Conservation (phyloP, 2,888 invertebrate genomes). For the Xanthia icteritia region DNA sequence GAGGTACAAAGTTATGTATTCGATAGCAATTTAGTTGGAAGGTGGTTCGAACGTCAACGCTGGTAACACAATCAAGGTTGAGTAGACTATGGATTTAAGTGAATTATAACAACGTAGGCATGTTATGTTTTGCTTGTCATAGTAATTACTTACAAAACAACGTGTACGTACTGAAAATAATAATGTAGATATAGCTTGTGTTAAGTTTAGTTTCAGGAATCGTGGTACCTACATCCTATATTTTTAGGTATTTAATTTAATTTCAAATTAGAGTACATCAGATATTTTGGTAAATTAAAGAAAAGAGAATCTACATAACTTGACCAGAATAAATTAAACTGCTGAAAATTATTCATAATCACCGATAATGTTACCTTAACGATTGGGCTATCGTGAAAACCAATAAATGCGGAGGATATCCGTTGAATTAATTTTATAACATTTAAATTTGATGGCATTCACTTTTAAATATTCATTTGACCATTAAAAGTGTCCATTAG, state of each 20-base stretch:
- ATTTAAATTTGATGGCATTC: conserved; percentile 80
- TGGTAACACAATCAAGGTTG: conserved; percentile 52
- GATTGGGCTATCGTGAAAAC: conserved; percentile 69
- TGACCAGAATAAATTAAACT: conserved; percentile 48
- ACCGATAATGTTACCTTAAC: conserved; percentile 67
- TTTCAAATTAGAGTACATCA: not conserved
- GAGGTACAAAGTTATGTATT: conserved; percentile 48
- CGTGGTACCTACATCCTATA: not conserved
- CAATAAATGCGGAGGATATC: conserved; percentile 69
- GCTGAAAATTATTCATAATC: conserved; percentile 68
- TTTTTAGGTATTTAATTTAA: not conserved
- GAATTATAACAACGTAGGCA: conserved; percentile 54
- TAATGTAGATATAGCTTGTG: conserved; percentile 11
- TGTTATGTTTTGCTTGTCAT: conserved; percentile 42
- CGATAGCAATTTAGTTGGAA: conserved; percentile 57
- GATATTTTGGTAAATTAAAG: not conserved
- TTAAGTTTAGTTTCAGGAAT: conserved; percentile 2
- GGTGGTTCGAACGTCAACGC: conserved; percentile 47
- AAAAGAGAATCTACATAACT: conserved; percentile 22
- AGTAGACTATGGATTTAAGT: conserved; percentile 46
- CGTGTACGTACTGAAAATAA: not conserved
- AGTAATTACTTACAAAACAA: conserved; percentile 38
- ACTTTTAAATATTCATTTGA: conserved; percentile 85
- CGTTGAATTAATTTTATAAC: conserved; percentile 81
- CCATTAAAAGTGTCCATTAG: conserved; percentile 85